Percentiles rank a stretch among this genome's conserved stretches.
Conservation (phyloP, 1,140 invertebrate species). For the Anastrepha obliqua region DNA sequence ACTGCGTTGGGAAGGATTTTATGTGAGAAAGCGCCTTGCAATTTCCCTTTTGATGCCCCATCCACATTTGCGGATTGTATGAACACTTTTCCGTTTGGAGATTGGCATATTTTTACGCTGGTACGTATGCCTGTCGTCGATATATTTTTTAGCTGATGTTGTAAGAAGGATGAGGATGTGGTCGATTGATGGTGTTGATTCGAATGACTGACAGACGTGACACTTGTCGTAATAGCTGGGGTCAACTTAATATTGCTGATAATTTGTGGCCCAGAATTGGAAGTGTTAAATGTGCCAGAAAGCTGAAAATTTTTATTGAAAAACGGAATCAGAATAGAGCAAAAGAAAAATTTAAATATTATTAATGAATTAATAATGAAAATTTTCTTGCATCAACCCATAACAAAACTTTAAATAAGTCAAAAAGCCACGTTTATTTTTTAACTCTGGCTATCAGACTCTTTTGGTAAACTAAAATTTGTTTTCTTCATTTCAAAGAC, state of each 20-base stretch:
- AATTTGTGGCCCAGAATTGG: constrained; percentile 61
- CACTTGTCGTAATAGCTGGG: constrained; percentile 56
- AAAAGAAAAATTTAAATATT: neutral
- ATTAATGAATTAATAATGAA: no score
- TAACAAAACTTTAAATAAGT: no score
- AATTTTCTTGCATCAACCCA: no score
- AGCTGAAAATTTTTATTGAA: neutral
- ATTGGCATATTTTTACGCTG: constrained; percentile 70
- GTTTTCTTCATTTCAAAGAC: no score
- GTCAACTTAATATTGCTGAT: constrained; percentile 69
- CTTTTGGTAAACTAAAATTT: no score
- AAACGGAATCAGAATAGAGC: neutral
- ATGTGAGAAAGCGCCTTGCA: constrained; percentile 60
- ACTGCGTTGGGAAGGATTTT: constrained; percentile 58
- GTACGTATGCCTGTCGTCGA: constrained; percentile 63
- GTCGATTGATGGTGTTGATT: constrained; percentile 16
- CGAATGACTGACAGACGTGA: constrained; percentile 10
- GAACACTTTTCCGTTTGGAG: constrained; percentile 70
- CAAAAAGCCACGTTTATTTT: no score
- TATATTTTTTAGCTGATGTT: constrained; percentile 64
- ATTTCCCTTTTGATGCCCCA: constrained; percentile 58
- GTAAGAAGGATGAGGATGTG: constrained; percentile 52
- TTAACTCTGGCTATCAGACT: no score
- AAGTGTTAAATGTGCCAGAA: constrained; percentile 39
- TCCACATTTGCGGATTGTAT: constrained; percentile 66